Evolutionary conservation across 2,113 vertebrate genomes (phyloP).

Genomic region (Myocastor coypus): DNA sequence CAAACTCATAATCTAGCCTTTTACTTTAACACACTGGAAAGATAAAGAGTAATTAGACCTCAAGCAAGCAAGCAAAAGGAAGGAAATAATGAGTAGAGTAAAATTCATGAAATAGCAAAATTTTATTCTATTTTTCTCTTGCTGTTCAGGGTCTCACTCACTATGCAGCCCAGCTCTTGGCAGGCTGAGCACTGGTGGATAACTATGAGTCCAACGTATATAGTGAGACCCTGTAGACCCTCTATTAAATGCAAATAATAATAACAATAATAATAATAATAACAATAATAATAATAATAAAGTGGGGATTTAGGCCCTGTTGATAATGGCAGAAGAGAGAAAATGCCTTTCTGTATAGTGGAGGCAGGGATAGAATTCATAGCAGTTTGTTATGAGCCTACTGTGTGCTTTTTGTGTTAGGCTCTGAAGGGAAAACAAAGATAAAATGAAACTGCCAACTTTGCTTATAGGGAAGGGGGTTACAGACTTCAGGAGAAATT

Average conservation of each 20-base stretch:
- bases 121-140: neutral
- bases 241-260: no score
- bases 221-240: no score
- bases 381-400: neutral
- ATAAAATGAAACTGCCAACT: neutral
- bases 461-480: neutral
- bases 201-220: no score
- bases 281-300: no score
- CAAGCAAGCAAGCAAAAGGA: neutral
- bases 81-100: neutral
- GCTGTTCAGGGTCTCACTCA: no score
- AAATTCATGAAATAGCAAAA: neutral
- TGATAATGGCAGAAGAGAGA: neutral
- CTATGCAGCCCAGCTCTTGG: no score
- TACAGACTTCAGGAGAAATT: neutral
- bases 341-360: neutral
- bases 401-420: neutral
- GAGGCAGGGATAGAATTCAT: neutral
- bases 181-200: no score
- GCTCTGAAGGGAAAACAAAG: neutral
- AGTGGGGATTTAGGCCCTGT: neutral
- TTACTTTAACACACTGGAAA: neutral
- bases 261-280: no score
- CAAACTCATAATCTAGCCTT: neutral
- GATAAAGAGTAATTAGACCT: neutral